These are phyloP conservation scores for Falco naumanni DNA, from an alignment of 2,797 vertebrate genomes.

Conservation along the genomic window DNA sequence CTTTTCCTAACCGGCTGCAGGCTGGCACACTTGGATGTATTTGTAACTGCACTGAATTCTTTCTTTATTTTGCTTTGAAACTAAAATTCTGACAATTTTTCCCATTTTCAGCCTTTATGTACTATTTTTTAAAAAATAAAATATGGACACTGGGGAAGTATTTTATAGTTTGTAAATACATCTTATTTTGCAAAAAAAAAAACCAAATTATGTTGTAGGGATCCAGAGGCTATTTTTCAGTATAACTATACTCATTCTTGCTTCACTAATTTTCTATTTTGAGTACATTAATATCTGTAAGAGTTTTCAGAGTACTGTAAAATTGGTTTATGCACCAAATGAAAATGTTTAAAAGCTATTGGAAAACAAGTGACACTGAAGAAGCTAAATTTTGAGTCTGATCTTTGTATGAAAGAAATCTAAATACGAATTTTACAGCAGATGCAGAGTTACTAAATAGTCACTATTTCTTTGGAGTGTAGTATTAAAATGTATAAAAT, in stretches of 20 bases:
- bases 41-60: neutral
- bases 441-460: neutral
- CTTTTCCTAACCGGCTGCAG: neutral
- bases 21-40: neutral
- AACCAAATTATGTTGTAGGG: neutral
- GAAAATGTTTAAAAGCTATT: neutral
- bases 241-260: neutral
- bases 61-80: neutral
- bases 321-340: neutral
- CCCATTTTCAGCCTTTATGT: neutral
- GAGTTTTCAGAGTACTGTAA: neutral
- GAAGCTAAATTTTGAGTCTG: neutral
- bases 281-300: neutral
- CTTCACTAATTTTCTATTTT: neutral
- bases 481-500: neutral
- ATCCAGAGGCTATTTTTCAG: neutral
- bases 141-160: neutral
- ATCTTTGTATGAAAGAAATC: neutral
- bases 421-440: neutral
- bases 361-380: neutral
- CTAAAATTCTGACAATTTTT: neutral
- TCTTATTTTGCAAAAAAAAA: neutral
- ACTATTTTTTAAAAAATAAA: neutral
- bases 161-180: conserved; percentile 1
- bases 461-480: neutral